Evolutionary conservation across 2,113 vertebrate genomes (phyloP).

Genomic region (Gopherus evgoodei): DNA sequence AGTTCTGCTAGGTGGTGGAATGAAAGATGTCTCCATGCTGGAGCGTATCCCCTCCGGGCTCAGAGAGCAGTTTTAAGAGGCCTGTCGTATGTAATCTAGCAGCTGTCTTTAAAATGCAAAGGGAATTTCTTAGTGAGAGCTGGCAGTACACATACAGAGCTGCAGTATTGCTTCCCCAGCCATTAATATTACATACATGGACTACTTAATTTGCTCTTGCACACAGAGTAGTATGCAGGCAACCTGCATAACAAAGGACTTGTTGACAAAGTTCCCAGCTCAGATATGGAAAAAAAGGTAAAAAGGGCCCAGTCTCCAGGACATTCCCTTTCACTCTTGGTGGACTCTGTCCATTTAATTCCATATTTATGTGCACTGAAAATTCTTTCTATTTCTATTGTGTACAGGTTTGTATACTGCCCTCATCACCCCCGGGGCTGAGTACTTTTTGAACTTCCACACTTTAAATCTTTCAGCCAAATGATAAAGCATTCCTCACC

Average conservation of each 20-base stretch:
- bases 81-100: not conserved
- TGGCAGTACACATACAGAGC: slow-evolving; percentile 31
- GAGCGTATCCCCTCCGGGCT: not conserved
- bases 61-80: not conserved
- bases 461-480: not conserved
- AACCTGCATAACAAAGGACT: slow-evolving; percentile 57
- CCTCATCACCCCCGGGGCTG: not conserved
- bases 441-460: not conserved
- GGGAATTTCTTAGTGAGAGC: not conserved
- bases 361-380: not conserved
- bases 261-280: slow-evolving; percentile 59
- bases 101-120: not conserved
- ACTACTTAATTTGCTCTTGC: slow-evolving; percentile 34
- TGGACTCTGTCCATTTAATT: not conserved
- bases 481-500: not conserved
- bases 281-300: slow-evolving; percentile 26
- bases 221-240: not conserved
- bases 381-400: not conserved
- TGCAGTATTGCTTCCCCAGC: slow-evolving; percentile 21
- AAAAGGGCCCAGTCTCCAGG: not conserved
- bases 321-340: accelerated
- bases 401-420: not conserved
- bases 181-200: slow-evolving; percentile 55
- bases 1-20: not conserved
- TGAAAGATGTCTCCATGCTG: accelerated